phyloP scores from a whole-genome alignment of 2,113 vertebrate species.

The Apaloderma vittatum region DNA sequence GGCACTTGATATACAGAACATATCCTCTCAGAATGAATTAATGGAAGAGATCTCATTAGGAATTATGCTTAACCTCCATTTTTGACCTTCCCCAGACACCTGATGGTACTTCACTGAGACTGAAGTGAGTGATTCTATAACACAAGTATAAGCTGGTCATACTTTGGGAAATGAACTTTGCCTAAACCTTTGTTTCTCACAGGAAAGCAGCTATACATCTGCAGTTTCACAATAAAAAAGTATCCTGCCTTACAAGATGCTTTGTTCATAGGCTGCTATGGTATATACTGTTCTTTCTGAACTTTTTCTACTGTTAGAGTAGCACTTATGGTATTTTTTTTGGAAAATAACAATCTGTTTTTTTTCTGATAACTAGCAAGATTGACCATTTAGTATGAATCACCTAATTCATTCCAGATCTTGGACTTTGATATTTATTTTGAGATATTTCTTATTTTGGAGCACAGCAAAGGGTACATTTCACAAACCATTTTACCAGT shows the following conservation, averaged over 20 bases:
- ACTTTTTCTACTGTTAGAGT: neutral
- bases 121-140: neutral
- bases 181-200: neutral
- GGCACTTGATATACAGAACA: neutral
- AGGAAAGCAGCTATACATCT: neutral
- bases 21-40: neutral
- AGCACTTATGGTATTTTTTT: neutral
- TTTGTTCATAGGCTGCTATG: neutral
- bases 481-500: neutral
- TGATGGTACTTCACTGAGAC: neutral
- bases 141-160: neutral
- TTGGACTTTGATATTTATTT: slow-evolving; percentile 42
- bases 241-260: neutral
- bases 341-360: neutral
- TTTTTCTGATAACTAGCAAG: neutral
- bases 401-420: slow-evolving; percentile 60
- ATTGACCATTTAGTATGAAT: slow-evolving; percentile 28
- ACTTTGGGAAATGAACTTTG: neutral
- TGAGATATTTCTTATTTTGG: slow-evolving; percentile 40
- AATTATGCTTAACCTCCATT: neutral
- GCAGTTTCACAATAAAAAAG: neutral
- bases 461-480: slow-evolving; percentile 25
- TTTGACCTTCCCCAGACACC: neutral
- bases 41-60: neutral
- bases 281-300: neutral